Conservation (phyloP, 2,113 vertebrate genomes). For the Leptobrachium leishanense region DNA sequence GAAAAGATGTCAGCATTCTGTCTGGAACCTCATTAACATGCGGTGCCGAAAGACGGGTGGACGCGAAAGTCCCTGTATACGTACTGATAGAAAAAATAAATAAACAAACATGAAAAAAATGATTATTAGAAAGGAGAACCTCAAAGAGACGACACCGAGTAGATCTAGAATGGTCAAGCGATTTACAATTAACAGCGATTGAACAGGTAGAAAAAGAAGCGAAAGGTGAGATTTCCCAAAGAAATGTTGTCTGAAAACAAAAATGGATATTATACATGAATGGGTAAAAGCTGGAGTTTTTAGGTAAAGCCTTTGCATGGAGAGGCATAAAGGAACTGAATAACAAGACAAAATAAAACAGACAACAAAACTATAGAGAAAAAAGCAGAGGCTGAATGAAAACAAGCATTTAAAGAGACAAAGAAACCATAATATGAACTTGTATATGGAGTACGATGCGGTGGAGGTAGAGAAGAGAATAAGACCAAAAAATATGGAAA, state of each 20-base stretch:
- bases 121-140: constrained; percentile 28
- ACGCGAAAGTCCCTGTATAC: constrained; percentile 16
- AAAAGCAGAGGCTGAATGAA: background rate
- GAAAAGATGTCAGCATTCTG: background rate
- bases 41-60: constrained; percentile 1
- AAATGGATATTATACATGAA: too few species aligned
- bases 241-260: too few species aligned
- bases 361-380: too few species aligned
- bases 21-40: constrained; percentile 25
- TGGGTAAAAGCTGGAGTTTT: too few species aligned
- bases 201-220: too few species aligned
- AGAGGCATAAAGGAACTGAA: background rate
- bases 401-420: too few species aligned
- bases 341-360: background rate
- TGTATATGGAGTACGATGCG: background rate
- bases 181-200: too few species aligned
- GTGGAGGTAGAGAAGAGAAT: too few species aligned
- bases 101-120: too few species aligned
- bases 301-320: background rate
- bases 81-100: constrained; percentile 11
- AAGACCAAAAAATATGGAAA: too few species aligned
- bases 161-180: background rate
- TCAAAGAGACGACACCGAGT: background rate
- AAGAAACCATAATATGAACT: background rate
- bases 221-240: too few species aligned